Conservation (phyloP, 2,888 invertebrate species). For the Nesidiocoris tenuis region DNA sequence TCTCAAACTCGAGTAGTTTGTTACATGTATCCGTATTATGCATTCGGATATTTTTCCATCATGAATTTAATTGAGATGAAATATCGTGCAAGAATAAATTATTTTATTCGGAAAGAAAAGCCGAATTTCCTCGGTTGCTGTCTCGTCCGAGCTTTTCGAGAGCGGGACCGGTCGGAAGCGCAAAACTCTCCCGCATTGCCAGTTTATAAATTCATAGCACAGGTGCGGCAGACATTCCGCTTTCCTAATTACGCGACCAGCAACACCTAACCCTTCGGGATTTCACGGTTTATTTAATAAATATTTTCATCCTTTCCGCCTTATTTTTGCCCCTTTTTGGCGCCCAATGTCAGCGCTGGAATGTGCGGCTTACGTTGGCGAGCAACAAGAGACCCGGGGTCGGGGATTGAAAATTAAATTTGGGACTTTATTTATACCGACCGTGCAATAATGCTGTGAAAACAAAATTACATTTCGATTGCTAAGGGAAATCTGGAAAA, state of each 20-base stretch:
- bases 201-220: constrained; percentile 35
- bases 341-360: not conserved
- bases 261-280: not conserved
- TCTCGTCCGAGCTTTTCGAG: no score
- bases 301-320: not conserved
- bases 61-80: not conserved
- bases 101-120: no score
- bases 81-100: no score
- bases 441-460: no score
- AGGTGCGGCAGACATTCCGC: constrained; percentile 28
- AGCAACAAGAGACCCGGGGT: not conserved
- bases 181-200: constrained; percentile 7
- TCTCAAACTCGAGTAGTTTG: no score
- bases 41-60: no score
- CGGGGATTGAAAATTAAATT: not conserved
- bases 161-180: not conserved
- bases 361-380: not conserved
- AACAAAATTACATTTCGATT: no score
- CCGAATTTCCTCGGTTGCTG: no score
- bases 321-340: not conserved
- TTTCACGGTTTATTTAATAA: not conserved
- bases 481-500: no score
- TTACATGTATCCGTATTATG: no score
- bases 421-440: no score
- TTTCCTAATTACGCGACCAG: constrained; percentile 25